A percentile compares a stretch with the other conserved stretches of the same genome.
These are phyloP conservation scores for Plutella xylostella DNA, from an alignment of 2,888 invertebrate species.

Conservation along the genomic window DNA sequence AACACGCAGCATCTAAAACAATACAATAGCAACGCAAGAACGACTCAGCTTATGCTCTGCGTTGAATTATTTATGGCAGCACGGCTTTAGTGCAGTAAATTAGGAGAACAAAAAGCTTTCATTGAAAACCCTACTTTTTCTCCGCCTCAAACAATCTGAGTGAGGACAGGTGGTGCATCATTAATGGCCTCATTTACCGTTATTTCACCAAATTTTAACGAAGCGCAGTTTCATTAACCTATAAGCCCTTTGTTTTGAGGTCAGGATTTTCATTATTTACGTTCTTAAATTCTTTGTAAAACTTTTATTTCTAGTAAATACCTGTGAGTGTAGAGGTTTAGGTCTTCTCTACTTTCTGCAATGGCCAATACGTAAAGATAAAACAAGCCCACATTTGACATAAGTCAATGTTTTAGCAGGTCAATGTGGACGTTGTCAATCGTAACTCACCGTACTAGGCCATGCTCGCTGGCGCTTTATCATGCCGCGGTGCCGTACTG, in stretches of 20 bases:
- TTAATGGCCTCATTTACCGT: conserved; percentile 30
- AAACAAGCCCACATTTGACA: conserved; percentile 1
- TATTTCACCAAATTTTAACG: conserved; percentile 26
- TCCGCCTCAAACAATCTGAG: conserved; percentile 13
- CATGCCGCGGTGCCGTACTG: conserved; percentile 10
- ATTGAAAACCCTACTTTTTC: conserved; percentile 41
- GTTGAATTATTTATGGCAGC: conserved; percentile 62
- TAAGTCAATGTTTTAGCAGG: conserved; percentile 12
- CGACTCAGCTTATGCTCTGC: conserved; percentile 35
- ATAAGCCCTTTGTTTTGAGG: conserved; percentile 8
- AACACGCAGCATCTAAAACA: conserved; percentile 11
- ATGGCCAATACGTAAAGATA: too few species aligned
- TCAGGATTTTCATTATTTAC: too few species aligned
- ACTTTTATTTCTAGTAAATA: neutral
- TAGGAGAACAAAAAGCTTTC: conserved; percentile 46
- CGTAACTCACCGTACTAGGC: conserved; percentile 19
- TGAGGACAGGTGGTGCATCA: conserved; percentile 18
- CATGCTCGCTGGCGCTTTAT: conserved; percentile 12
- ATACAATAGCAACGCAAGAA: conserved; percentile 37
- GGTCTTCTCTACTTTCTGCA: too few species aligned
- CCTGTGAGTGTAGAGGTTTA: neutral
- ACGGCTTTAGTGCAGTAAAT: conserved; percentile 51
- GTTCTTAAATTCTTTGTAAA: neutral
- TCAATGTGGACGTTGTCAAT: conserved; percentile 13
- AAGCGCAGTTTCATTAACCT: conserved; percentile 26